Base-by-base conservation (phyloP, 2,888 invertebrate genomes). In the Holacanthella duospinosa region DNA sequence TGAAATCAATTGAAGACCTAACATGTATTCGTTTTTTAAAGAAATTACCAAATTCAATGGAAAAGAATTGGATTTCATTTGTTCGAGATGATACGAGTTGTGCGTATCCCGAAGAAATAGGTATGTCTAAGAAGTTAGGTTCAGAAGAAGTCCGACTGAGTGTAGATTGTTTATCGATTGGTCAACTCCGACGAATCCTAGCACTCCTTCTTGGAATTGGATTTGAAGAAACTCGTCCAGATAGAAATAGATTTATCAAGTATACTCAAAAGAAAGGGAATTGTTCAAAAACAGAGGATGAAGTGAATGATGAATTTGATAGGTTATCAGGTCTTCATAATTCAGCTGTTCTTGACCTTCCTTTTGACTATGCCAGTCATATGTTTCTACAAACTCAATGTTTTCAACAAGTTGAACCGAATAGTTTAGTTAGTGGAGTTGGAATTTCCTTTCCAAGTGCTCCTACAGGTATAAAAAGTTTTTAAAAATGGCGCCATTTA, bases 321-420 rank as follows among this genome's bases (percentile, higher is more conserved):
- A n/a, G 12, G 12, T 26, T 55, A n/a, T 55, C 56, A n/a, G 6
- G 27, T 16, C 4, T 4, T 12, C 56, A 55, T 28, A 27, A 26
- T 28, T 4, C 16, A 26, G 56, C 56, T 16, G 56, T 28, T 4
- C 6, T 55, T 19, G 56, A 28, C 26, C 24, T 55, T n/a, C 19
- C 9, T 25, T 55, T 55, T 28, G 56, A 55, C 27, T 55, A 55
- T n/a, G 6, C 27, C 26, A 55, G 56, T 26, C 56, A 55, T 28
- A 55, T 55, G 56, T 55, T 55, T 26, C 16, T 16, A 4, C 19
- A 9, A 55, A 9, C 12, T 28, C 4, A 55, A 55, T 55, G 56
- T 25, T 21, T 55, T 4, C 26, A n/a, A 4, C n/a, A n/a, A n/a
- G n/a, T n/a, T n/a, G n/a, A n/a, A n/a, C n/a, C n/a, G n/a, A n/a